These are phyloP conservation scores for Biston stratarius DNA, from an alignment of 2,888 invertebrate species.

Conservation along the genomic window DNA sequence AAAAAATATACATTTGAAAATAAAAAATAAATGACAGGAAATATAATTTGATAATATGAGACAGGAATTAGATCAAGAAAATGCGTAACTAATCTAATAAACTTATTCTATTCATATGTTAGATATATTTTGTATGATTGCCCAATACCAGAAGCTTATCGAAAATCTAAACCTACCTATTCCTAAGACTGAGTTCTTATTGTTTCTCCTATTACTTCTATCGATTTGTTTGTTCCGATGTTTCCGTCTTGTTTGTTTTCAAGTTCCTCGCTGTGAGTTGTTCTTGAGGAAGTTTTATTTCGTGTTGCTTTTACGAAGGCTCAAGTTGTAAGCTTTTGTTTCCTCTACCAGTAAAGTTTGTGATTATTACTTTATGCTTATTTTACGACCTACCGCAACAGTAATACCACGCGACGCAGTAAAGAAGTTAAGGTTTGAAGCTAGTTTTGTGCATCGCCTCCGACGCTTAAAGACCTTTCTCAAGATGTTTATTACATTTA, in stretches of 20 bases:
- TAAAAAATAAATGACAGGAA: no score
- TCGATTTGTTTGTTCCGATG: slow-evolving; percentile 28
- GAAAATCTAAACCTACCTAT: background rate
- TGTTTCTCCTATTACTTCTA: background rate
- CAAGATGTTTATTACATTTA: slow-evolving; percentile 45
- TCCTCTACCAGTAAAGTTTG: slow-evolving; percentile 25
- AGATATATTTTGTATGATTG: background rate
- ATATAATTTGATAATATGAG: no score
- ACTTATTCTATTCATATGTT: no score
- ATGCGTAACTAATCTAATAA: no score
- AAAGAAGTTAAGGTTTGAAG: slow-evolving; percentile 5
- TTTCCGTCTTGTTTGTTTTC: slow-evolving; percentile 23
- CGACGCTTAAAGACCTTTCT: slow-evolving; percentile 26
- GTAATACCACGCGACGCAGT: slow-evolving; percentile 1
- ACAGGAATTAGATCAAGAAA: no score
- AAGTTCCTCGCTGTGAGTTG: slow-evolving; percentile 10
- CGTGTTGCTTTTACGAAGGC: slow-evolving; percentile 9
- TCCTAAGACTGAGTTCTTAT: background rate
- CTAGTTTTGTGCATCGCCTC: slow-evolving; percentile 8
- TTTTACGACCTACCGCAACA: slow-evolving; percentile 17
- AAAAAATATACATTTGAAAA: no score
- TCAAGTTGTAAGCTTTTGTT: slow-evolving; percentile 21
- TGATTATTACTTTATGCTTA: slow-evolving; percentile 24
- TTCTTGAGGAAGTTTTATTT: slow-evolving; percentile 25
- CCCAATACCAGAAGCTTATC: background rate